Evolutionary conservation across 1,140 invertebrate genomes (phyloP), one percentile per base, ranked within the genome.

Genomic region (Cheumatopsyche charites): DNA sequence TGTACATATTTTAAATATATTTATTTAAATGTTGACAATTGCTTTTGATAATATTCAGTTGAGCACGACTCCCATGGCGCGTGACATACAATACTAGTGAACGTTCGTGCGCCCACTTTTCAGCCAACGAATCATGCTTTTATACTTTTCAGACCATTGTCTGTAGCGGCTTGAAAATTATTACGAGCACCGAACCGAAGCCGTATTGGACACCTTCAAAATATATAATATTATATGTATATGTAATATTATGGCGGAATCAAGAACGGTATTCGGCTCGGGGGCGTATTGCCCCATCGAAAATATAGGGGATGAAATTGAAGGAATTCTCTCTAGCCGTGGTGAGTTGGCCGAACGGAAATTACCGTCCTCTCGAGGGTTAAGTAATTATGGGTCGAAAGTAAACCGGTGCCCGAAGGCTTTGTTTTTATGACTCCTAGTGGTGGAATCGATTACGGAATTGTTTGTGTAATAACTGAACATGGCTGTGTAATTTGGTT

Each of bases 391-490:
- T 15, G 49, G 45, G 29, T 45, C 47, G 49, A 68, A 68, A 68
- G 45, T 68, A 52, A 45, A 49, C 52, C 65, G 11, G 15, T 21
- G 65, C 65, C 65, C 29, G 47, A 7, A 19, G 49, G 47, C 45
- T 45, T 45, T 45, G 66, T 68, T 55, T 68, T 68, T 68, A 68
- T 55, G 66, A 68, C 47, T 45, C 66, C 66, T 15, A 21, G 63
- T 47, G 63, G 63, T 47, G 36, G 66, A 68, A 68, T 58, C 66
- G 66, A 55, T 68, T 68, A 68, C 45, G 66, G 41, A 68, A 68
- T 68, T 68, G 49, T 68, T 68, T 68, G 66, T 45, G 66, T 68
- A 68, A 68, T 68, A 68, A 68, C 45, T 45, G 66, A 25, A 68
- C 29, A 47, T 47, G 55, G 49, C 55, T 47, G 49, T 19, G 25